Base-by-base conservation (phyloP, 2,113 vertebrate genomes). In the Dipodomys spectabilis region DNA sequence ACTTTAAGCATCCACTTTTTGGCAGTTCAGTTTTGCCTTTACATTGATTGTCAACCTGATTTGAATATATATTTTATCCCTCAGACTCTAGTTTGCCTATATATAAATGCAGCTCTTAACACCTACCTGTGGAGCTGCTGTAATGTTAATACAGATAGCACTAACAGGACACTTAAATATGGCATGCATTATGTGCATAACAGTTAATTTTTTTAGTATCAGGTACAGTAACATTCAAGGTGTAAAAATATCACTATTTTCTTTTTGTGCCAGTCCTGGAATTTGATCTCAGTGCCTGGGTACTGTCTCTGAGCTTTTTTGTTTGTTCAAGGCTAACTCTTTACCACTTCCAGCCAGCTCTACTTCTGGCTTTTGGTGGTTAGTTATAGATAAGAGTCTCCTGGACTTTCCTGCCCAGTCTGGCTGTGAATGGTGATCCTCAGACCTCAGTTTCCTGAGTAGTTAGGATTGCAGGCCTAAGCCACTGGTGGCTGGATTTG, bases 1-100 rank as follows among this genome's bases (percentile, higher is more conserved):
- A 90, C 53, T 77, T 89, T 78, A 80, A 75, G 68, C 93, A 53
- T 84, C 80, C 67, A 73, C 68, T 77, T 92, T 28, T 44, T 92
- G 32, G 44, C 44, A 30, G 74, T 73, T 90, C 53, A 90, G 57
- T 82, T 92, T 73, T 71, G 32, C 25, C 27, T 68, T 19, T 91
- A 16, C 25, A 30, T 83, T 89, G 82, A 81, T 53, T 90, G 16
- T 18, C 45, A 90, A 13, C 84, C 77, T 90, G 62, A 60, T 84
- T 71, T 90, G 67, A 79, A 30, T 69, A 88, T 0, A 35, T 68
- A 81, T 71, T 94, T 53, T 18, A 5, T 12, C 45, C 8, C 12
- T 90, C 28, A 60, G 4, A 35, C 30, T 92, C 62, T 22, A 72
- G 5, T 90, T 60, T 94, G 84, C 49, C 9, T 30, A 32, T 5